Base-by-base conservation (phyloP, 2,113 vertebrate species). In the Phyllopteryx taeniolatus region DNA sequence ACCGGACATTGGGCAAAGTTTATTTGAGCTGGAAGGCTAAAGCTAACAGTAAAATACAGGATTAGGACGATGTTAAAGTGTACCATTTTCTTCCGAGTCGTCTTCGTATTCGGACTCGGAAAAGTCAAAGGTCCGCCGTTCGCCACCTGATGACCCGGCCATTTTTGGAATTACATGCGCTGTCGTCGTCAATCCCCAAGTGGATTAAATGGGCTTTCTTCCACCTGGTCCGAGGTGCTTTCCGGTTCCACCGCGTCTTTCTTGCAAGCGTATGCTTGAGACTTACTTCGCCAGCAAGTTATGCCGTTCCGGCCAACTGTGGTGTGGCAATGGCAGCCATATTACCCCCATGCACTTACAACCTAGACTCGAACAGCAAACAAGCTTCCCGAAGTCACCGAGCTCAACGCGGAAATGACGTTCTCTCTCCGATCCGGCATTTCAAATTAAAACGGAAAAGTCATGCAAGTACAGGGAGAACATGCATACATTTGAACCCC, bases 241-340 rank as follows among this genome's bases (percentile, higher is more conserved):
- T 66, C 76, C 1, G 74, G 31, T 71, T 60, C 67, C 57, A 4
- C 63, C 57, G 67, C 66, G 66, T 47, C 76, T 27, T 39, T 46
- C 51, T 42, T 66, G 63, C 66, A 70, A 80, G 67, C 66, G 51
- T 57, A 75, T 59, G 73, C 4, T 73, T 39, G 61, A 71, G 69
- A 57, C 86, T 78, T 83, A 71, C 73, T 79, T 83, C 64, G 73
- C 70, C 13, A 66, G 66, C 73, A 72, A 77, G 71, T 90, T 76
- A 70, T 76, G 79, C 71, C 68, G 77, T 77, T 84, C 74, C 0
- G 84, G 83, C 80, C 27, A 81, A 82, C 73, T 87, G 88, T 68
- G 86, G 67, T 61, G 84, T 79, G 82, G 89, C 79, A 82, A 84
- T 83, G 86, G 86, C 87, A 63, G 91, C 91, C 92, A 93, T 93